These are phyloP conservation scores for Hoplias malabaricus DNA, from an alignment of 2,113 vertebrate species.

Conservation along the genomic window DNA sequence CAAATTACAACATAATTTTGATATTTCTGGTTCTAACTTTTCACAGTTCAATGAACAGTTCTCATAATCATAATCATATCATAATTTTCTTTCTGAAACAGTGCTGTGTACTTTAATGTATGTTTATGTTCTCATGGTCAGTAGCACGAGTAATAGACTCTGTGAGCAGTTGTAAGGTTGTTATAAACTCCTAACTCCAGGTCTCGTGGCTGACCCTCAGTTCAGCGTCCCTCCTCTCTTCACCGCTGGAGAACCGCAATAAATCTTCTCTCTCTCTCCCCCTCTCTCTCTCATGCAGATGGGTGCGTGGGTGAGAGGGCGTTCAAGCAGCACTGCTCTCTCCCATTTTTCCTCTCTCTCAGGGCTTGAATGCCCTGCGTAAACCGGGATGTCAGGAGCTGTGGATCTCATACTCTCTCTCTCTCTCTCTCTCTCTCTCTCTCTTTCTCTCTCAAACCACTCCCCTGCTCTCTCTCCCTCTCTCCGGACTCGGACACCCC, in stretches of 20 bases:
- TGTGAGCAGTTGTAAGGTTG: conserved; percentile 7
- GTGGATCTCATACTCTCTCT: too few species aligned
- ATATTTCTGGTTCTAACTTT: neutral
- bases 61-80: neutral
- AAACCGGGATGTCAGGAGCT: too few species aligned
- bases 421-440: neutral
- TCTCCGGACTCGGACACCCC: conserved; percentile 62
- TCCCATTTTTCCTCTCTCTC: neutral
- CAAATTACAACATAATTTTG: neutral
- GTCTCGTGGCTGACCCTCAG: conserved; percentile 38
- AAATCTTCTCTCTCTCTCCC: conserved; percentile 53
- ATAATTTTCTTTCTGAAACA: too few species aligned
- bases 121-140: conserved; percentile 10
- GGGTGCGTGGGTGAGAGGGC: conserved; percentile 42
- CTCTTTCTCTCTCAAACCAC: neutral
- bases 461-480: conserved; percentile 1
- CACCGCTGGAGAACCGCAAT: conserved; percentile 25
- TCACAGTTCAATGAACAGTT: neutral
- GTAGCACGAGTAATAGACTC: conserved; percentile 38
- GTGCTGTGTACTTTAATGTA: neutral
- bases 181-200: conserved; percentile 7
- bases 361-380: too few species aligned
- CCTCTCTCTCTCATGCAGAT: conserved; percentile 50
- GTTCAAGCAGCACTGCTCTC: conserved; percentile 36
- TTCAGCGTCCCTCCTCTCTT: conserved; percentile 23